Conservation (phyloP, 2,113 vertebrate species). For the Pelecanoides urinatrix region DNA sequence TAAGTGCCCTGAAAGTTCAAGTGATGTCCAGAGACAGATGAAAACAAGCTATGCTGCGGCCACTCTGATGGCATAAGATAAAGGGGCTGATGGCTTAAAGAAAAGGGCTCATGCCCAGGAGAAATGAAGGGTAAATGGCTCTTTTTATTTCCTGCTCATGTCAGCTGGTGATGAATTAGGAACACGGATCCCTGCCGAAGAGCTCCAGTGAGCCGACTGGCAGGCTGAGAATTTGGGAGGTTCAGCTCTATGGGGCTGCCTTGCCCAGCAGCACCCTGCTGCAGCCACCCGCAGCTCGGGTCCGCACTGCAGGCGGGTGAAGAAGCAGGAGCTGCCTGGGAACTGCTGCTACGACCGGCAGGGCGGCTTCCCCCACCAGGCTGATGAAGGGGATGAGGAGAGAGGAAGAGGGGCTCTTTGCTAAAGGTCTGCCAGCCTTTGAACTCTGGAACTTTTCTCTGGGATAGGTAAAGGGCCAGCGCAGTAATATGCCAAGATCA, state of each 20-base stretch:
- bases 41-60: conserved; percentile 71
- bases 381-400: not conserved
- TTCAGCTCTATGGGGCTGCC: not conserved
- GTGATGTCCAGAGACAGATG: conserved; percentile 43
- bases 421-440: not conserved
- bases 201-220: not conserved
- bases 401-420: not conserved
- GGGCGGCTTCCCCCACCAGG: not conserved
- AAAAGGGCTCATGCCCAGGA: conserved; percentile 54
- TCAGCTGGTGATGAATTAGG: conserved; percentile 64
- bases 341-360: not conserved
- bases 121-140: conserved; percentile 48
- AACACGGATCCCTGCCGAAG: conserved; percentile 8
- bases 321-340: not conserved
- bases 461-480: not conserved
- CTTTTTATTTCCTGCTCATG: conserved; percentile 62
- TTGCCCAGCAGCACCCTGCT: not conserved
- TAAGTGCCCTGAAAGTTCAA: conserved; percentile 33
- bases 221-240: not conserved
- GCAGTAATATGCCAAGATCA: not conserved
- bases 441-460: not conserved
- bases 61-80: conserved; percentile 63
- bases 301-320: not conserved
- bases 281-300: not conserved
- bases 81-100: conserved; percentile 48